A percentile compares a stretch with the other conserved stretches of the same genome.
Conservation (phyloP, 2,113 vertebrate species). For the Phalacrocorax carbo region DNA sequence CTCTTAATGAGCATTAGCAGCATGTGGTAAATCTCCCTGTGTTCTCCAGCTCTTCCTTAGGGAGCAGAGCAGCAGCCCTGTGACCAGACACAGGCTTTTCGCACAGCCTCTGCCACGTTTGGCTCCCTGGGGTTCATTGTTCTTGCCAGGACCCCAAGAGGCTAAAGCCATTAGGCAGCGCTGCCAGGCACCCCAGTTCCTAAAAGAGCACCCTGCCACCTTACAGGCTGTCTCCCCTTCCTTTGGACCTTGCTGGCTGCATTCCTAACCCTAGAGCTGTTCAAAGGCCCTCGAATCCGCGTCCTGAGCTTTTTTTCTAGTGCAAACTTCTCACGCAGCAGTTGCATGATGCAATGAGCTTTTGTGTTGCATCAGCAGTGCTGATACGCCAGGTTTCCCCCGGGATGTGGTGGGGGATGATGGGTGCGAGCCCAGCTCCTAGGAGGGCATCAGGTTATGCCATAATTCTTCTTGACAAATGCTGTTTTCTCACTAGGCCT, state of each 20-base stretch:
- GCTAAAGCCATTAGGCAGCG: not conserved
- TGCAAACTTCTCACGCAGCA: not conserved
- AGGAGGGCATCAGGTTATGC: not conserved
- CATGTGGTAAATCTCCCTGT: not conserved
- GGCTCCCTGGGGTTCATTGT: not conserved
- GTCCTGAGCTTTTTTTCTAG: not conserved
- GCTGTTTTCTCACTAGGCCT: not conserved
- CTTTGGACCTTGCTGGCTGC: not conserved
- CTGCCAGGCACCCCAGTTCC: not conserved
- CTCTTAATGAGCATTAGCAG: not conserved
- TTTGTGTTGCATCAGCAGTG: not conserved
- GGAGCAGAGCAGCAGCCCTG: not conserved
- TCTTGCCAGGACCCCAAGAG: not conserved
- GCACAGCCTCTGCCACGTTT: rapidly evolving
- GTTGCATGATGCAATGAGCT: slow-evolving; percentile 7
- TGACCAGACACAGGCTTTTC: not conserved
- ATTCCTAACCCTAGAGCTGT: not conserved
- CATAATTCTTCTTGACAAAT: not conserved
- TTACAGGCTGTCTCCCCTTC: not conserved
- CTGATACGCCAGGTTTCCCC: not conserved
- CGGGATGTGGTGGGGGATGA: rapidly evolving
- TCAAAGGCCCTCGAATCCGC: not conserved
- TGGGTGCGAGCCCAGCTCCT: not conserved
- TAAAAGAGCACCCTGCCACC: not conserved
- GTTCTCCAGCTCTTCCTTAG: not conserved